Base-by-base conservation (phyloP, 1,140 invertebrate species). In the Ceratina australensis region DNA sequence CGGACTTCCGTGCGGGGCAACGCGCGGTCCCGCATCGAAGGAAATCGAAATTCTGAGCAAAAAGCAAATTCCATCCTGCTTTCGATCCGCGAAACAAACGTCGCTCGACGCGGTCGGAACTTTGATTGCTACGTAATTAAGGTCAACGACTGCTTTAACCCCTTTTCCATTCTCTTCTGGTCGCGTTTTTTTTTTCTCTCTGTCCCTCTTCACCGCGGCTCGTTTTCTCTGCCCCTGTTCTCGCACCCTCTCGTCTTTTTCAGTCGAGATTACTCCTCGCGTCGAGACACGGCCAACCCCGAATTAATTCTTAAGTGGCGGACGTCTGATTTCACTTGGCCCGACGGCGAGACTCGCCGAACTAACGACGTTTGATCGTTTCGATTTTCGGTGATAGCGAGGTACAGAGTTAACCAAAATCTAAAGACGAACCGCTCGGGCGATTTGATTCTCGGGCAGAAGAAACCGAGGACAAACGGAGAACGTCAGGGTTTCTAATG, bases 71-170 rank as follows among this genome's bases (percentile, higher is more conserved):
- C 50, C 33, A 10, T 10, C 47, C 26, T 42, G 13, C 49, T 20
- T 33, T 63, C 71, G 47, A 50, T 33, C 1, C 47, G 2, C 47
- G 18, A 18, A 15, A 28, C 20, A 8, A 24, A 33, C 26, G 52
- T 18, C 15, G n/a, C n/a, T 16, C 26, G 24, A 0, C 60, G 47
- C 42, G 28, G 49, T 24, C 71, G 15, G 59, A 33, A 65, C 50
- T 66, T 57, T 66, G 72, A 74, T 74, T 57, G 72, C 72, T 52
- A 63, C 28, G 63, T 74, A 74, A 74, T 74, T 74, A 57, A 57
- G 72, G 63, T 67, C 64, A 75, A 56, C 26, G 54, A 49, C 33
- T 67, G 63, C 54, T 67, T 66, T 20, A 59, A 75, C n/a, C 42
- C 22, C 33, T 78, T 22, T 16, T 49, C 18, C 15, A 1, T 12